A percentile compares a stretch with the other conserved stretches of the same genome.
These are phyloP conservation scores for Drosophila sturtevanti DNA, from an alignment of 1,140 invertebrate species.

Conservation along the genomic window DNA sequence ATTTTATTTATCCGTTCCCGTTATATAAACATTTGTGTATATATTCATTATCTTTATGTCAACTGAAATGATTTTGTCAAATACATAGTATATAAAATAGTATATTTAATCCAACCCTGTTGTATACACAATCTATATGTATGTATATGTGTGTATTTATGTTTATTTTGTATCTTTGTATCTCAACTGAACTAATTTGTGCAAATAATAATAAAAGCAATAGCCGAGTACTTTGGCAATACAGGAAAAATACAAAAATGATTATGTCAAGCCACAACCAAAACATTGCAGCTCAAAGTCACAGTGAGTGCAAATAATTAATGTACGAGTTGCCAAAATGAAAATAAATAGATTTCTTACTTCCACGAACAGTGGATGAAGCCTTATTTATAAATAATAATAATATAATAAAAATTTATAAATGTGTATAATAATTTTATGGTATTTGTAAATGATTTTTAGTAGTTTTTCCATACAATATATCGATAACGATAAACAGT, in stretches of 20 bases:
- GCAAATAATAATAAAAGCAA: constrained; percentile 44
- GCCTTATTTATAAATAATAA: no score
- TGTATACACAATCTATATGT: background rate
- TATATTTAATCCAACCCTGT: background rate
- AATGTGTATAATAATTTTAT: no score
- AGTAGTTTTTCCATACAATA: no score
- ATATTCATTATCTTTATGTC: constrained; percentile 1
- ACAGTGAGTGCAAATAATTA: constrained; percentile 53
- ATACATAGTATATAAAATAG: background rate
- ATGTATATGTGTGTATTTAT: background rate
- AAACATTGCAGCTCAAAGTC: constrained; percentile 32
- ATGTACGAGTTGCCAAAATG: constrained; percentile 32
- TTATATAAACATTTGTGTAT: no score
- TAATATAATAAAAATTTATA: no score
- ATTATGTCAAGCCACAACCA: constrained; percentile 29
- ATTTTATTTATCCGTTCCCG: background rate
- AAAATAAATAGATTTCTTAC: constrained; percentile 15
- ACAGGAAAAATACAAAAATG: constrained; percentile 33
- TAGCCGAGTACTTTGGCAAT: constrained; percentile 18
- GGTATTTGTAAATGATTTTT: no score
- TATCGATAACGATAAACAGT: no score
- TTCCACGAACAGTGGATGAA: background rate
- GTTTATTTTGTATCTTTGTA: constrained; percentile 9
- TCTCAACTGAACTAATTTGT: constrained; percentile 52
- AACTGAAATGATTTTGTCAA: background rate